phyloP scores from a whole-genome alignment of 2,797 vertebrate genomes.

The Cetoscarus ocellatus region DNA sequence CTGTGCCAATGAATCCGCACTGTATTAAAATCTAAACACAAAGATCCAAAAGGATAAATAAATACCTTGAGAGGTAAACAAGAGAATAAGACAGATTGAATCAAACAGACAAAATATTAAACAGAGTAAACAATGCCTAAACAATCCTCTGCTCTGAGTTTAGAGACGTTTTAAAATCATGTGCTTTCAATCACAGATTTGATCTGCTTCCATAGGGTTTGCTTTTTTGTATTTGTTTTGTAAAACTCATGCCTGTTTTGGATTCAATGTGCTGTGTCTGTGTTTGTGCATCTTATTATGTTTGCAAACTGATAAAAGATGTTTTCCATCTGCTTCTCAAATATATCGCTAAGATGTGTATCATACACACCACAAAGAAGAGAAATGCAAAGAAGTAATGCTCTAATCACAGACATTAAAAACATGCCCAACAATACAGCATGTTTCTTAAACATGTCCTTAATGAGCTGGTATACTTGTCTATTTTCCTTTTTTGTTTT shows the following conservation, averaged over 20 bases:
- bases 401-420: conserved; percentile 12
- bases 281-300: conserved; percentile 51
- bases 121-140: conserved; percentile 60
- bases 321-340: conserved; percentile 40
- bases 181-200: conserved; percentile 47
- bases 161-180: conserved; percentile 37
- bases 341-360: conserved; percentile 32
- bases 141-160: conserved; percentile 34
- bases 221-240: conserved; percentile 39
- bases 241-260: conserved; percentile 45
- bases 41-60: conserved; percentile 71
- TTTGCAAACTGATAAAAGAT: conserved; percentile 39
- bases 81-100: conserved; percentile 41
- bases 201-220: conserved; percentile 6
- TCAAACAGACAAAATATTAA: conserved; percentile 62
- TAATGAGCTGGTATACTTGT: background rate
- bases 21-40: conserved; percentile 71
- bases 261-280: conserved; percentile 38
- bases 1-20: conserved; percentile 70
- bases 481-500: background rate
- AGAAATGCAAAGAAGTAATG: conserved; percentile 5
- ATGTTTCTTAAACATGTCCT: conserved; percentile 1
- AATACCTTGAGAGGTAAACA: conserved; percentile 65
- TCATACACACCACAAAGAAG: conserved; percentile 16
- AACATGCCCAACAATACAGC: background rate